Evolutionary conservation across 2,797 vertebrate species (phyloP), one percentile per base, ranked within the genome.

Genomic region (Rhynchotus rufescens): DNA sequence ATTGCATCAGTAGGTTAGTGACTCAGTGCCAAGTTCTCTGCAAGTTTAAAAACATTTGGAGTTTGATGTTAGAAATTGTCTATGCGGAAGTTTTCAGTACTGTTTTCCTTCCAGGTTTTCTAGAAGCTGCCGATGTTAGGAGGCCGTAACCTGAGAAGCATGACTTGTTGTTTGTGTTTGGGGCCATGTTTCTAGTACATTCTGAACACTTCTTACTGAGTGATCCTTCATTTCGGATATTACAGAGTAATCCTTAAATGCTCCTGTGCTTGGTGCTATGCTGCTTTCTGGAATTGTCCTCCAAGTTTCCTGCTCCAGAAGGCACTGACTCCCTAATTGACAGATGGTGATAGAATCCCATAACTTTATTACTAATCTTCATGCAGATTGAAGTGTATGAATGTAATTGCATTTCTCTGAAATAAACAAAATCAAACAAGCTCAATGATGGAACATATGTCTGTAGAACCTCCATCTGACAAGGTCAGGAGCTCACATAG

Each of bases 1-100:
- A 88, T 93, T 94, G 82, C 90, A 88, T 92, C 86, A 95, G 86
- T 74, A 94, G 84, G 91, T 95, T 93, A 82, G 92, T 88, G 88
- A 94, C 62, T 91, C 47, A 19, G 66, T 94, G 92, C 94, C 93
- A 94, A 92, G 79, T 71, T 83, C 86, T 60, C 65, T 90, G 86
- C 66, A 95, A 95, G 80, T 95, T 95, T 95, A 80, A 95, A 95
- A 94, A 87, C 82, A 69, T 52, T 90, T 73, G 89, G 42, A 52
- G 73, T 85, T 90, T 84, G 69, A 49, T 69, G 82, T 67, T 36
- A 81, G 80, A 75, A 87, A 66, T 60, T 60, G 51, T 89, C 87
- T 80, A 64, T 66, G n/a, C 21, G 56, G 20, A 76, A 34, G 45
- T 78, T 86, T 65, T 54, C 61, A 38, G 23, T 15, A 8, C 19